phyloP scores from a whole-genome alignment of 2,797 vertebrate genomes.

The Staurois parvus region DNA sequence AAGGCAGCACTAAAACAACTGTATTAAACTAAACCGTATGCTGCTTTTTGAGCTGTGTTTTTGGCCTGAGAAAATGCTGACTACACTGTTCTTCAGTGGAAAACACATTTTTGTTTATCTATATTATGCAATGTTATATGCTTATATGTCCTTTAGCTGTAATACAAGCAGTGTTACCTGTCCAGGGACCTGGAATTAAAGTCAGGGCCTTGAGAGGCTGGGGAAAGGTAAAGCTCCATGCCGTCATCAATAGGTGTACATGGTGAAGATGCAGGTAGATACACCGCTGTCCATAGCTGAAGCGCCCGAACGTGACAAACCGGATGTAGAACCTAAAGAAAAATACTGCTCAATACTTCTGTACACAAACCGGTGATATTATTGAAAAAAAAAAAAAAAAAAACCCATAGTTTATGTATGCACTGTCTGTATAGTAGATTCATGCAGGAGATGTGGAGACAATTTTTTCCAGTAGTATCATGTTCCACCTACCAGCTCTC shows the following conservation, averaged over 20 bases:
- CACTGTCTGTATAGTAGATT: too few species aligned
- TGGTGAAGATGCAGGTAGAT: slow-evolving; percentile 92
- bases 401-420: too few species aligned
- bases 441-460: too few species aligned
- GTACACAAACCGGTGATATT: not conserved
- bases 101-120: too few species aligned
- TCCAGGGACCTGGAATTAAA: slow-evolving; percentile 90
- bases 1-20: too few species aligned
- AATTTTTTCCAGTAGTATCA: too few species aligned
- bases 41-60: too few species aligned
- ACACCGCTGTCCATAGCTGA: slow-evolving; percentile 96
- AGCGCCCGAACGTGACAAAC: slow-evolving; percentile 96
- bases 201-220: slow-evolving; percentile 86
- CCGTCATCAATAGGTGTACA: slow-evolving; percentile 94
- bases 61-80: too few species aligned
- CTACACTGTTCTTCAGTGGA: too few species aligned
- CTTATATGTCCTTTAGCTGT: not conserved
- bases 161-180: slow-evolving; percentile 76
- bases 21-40: too few species aligned
- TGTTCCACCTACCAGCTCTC: slow-evolving; percentile 84
- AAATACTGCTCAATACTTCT: not conserved
- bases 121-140: not conserved
- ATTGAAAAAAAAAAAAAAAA: too few species aligned
- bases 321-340: slow-evolving; percentile 90
- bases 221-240: slow-evolving; percentile 91